phyloP scores from a whole-genome alignment of 2,113 vertebrate genomes.

The Pagrus major region DNA sequence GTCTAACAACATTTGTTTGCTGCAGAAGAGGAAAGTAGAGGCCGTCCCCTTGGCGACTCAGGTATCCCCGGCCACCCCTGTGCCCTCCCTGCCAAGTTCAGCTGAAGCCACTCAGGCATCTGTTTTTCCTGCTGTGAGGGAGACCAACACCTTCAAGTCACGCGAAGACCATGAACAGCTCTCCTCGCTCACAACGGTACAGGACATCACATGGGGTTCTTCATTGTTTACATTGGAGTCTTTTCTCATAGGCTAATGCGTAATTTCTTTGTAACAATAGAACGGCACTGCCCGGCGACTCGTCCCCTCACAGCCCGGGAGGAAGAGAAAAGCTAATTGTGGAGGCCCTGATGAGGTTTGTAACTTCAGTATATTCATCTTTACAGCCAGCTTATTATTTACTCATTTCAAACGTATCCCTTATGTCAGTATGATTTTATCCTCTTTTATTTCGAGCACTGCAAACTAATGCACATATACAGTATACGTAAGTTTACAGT shows the following conservation, averaged over 20 bases:
- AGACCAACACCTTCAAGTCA: slow-evolving; percentile 81
- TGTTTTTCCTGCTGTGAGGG: slow-evolving; percentile 87
- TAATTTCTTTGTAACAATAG: slow-evolving; percentile 57
- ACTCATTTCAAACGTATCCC: neutral
- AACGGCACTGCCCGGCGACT: slow-evolving; percentile 90
- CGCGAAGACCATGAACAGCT: slow-evolving; percentile 84
- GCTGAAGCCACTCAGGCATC: slow-evolving; percentile 88
- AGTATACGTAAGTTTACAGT: neutral
- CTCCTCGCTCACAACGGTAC: slow-evolving; percentile 81
- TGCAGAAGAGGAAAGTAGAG: slow-evolving; percentile 93
- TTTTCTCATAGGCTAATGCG: neutral
- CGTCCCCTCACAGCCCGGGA: slow-evolving; percentile 87
- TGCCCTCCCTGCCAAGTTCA: slow-evolving; percentile 83
- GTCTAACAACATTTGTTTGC: slow-evolving; percentile 55
- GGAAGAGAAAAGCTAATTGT: slow-evolving; percentile 92
- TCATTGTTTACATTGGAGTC: neutral
- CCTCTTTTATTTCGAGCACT: neutral
- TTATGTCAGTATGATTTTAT: neutral
- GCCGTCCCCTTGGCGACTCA: slow-evolving; percentile 85
- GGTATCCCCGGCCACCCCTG: slow-evolving; percentile 85
- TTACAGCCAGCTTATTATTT: neutral
- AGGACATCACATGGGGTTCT: neutral
- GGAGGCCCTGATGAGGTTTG: slow-evolving; percentile 90
- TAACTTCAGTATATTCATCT: neutral
- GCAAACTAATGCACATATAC: neutral